Conservation (phyloP, 2,113 vertebrate genomes). For the Anoplopoma fimbria region DNA sequence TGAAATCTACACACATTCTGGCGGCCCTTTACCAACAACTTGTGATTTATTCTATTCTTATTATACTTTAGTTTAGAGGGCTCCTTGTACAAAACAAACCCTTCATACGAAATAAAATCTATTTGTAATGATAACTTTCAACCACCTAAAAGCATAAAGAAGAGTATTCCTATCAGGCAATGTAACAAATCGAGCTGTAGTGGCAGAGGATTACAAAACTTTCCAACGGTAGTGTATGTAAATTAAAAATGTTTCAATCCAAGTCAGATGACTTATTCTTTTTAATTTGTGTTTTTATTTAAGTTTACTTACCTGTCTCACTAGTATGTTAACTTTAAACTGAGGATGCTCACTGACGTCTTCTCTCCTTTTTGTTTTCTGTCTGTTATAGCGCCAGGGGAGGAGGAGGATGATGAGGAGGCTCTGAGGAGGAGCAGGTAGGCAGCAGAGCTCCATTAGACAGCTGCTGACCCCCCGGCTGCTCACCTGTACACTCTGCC, state of each 20-base stretch:
- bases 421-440: conserved; percentile 94
- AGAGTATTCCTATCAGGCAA: no score
- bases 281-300: not conserved
- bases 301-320: not conserved
- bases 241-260: not conserved
- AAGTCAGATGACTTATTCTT: not conserved
- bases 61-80: no score
- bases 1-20: no score
- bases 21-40: no score
- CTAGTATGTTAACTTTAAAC: not conserved
- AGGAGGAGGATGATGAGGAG: conserved; percentile 88
- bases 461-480: conserved; percentile 49
- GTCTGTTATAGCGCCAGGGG: conserved; percentile 86
- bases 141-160: no score
- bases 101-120: no score
- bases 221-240: not conserved
- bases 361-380: conserved; percentile 16
- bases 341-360: not conserved
- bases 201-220: not conserved
- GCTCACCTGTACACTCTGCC: conserved; percentile 41
- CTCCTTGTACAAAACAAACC: no score
- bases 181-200: not conserved
- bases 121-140: no score
- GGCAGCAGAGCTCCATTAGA: conserved; percentile 76
- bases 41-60: no score